A percentile compares a stretch with the other conserved stretches of the same genome.
Evolutionary conservation across 2,113 vertebrate genomes (phyloP).

Genomic region (Lampris incognitus): DNA sequence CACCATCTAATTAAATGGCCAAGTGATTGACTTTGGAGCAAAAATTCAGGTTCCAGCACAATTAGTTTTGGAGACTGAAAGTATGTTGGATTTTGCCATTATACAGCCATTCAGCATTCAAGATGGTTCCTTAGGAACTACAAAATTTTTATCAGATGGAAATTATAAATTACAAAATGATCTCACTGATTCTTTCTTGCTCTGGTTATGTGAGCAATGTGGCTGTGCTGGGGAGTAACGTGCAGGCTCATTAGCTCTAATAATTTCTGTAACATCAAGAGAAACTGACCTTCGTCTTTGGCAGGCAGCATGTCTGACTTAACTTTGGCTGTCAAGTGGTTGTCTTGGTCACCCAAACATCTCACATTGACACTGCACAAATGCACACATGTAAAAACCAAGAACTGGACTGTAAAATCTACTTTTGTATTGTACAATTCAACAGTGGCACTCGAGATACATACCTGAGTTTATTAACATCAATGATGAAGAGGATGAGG

Average conservation of each 20-base stretch:
- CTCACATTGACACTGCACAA: slow-evolving; percentile 72
- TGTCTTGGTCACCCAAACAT: slow-evolving; percentile 72
- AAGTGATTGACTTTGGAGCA: neutral
- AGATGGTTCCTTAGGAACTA: too few species aligned
- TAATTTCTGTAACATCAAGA: neutral
- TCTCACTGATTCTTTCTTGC: neutral
- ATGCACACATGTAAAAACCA: slow-evolving; percentile 10
- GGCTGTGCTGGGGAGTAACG: too few species aligned
- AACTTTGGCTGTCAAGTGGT: slow-evolving; percentile 34
- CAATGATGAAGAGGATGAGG: slow-evolving; percentile 81
- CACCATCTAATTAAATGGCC: neutral
- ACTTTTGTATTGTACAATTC: neutral
- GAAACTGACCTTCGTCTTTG: slow-evolving; percentile 54
- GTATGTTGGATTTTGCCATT: too few species aligned
- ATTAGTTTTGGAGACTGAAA: too few species aligned
- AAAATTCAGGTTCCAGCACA: too few species aligned
- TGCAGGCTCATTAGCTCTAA: neutral
- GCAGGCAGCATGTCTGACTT: slow-evolving; percentile 7
- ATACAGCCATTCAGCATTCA: too few species aligned
- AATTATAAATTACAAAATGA: neutral
- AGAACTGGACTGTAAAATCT: neutral
- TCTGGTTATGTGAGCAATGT: neutral
- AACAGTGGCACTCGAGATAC: slow-evolving; percentile 12
- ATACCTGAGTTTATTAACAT: slow-evolving; percentile 71
- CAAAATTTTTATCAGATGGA: neutral